A percentile compares a stretch with the other conserved stretches of the same genome.
Evolutionary conservation across 2,888 invertebrate species (phyloP).

Genomic region (Apoda limacodes): DNA sequence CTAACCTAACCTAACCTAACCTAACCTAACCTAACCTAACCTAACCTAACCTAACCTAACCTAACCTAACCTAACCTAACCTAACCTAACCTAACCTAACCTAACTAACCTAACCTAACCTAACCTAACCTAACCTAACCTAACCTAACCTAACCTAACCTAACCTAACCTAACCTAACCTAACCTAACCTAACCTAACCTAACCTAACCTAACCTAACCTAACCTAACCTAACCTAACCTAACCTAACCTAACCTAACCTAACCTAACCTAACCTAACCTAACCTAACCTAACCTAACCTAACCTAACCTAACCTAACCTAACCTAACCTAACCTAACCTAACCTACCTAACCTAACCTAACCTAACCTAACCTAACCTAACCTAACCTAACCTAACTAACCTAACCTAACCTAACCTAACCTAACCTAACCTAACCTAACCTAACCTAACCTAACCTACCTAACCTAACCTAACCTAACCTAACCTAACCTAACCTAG

Average conservation of each 20-base stretch:
- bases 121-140: conserved; percentile 11
- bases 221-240: conserved; percentile 14
- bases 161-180: conserved; percentile 14
- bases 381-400: no score
- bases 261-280: no score
- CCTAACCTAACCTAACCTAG: conserved; percentile 2
- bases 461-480: no score
- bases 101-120: conserved; percentile 11
- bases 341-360: neutral
- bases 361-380: no score
- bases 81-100: conserved; percentile 11
- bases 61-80: conserved; percentile 9
- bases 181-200: conserved; percentile 13
- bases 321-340: neutral
- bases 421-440: conserved; percentile 17
- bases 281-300: no score
- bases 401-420: conserved; percentile 13
- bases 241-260: conserved; percentile 15
- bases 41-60: conserved; percentile 1
- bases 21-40: conserved; percentile 20
- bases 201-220: conserved; percentile 15
- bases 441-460: no score
- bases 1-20: conserved; percentile 25
- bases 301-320: conserved; percentile 1
- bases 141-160: conserved; percentile 14